Conservation (phyloP, 2,888 invertebrate species). For the Morinoia aosen region DNA sequence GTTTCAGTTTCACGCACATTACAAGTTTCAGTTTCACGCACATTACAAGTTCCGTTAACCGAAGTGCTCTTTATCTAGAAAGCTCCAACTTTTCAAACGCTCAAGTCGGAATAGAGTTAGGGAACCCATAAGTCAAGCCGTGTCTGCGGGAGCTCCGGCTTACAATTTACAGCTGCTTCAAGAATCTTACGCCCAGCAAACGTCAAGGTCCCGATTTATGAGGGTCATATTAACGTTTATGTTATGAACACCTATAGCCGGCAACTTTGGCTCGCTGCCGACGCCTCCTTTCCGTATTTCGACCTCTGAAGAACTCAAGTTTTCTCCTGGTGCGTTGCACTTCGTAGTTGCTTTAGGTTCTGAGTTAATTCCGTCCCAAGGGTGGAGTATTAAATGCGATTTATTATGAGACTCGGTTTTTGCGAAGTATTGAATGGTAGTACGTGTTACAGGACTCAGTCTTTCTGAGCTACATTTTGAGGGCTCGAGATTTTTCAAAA, state of each 20-base stretch:
- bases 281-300: neutral
- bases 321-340: too few relatives aligned
- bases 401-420: too few relatives aligned
- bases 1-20: too few relatives aligned
- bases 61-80: neutral
- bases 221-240: constrained; percentile 34
- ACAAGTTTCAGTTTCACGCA: too few relatives aligned
- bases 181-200: constrained; percentile 6
- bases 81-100: neutral
- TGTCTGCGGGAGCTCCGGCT: neutral
- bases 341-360: too few relatives aligned
- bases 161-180: constrained; percentile 33
- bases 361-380: too few relatives aligned
- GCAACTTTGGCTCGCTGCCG: neutral
- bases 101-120: neutral
- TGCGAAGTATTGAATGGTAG: too few relatives aligned
- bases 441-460: too few relatives aligned
- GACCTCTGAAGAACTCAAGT: neutral
- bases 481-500: too few relatives aligned
- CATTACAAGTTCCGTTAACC: neutral
- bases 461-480: too few relatives aligned
- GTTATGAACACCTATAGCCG: constrained; percentile 26
- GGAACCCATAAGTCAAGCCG: neutral
- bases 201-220: constrained; percentile 28
- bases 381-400: too few relatives aligned